Conservation (phyloP, 2,113 vertebrate genomes). For the Channa argus region DNA sequence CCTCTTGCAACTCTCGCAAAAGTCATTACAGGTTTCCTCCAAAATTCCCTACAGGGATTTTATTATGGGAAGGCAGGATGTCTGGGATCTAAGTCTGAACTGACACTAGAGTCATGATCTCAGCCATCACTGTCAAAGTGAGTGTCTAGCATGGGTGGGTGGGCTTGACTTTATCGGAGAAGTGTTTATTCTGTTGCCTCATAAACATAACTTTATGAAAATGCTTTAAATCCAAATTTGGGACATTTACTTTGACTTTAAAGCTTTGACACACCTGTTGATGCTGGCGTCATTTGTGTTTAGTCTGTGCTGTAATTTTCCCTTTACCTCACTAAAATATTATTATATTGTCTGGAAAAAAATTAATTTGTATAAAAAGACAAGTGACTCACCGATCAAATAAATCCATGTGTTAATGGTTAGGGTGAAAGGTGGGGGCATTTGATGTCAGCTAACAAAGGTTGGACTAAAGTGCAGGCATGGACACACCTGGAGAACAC, state of each 20-base stretch:
- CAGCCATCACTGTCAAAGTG: background rate
- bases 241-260: background rate
- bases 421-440: no score
- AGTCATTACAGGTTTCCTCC: background rate
- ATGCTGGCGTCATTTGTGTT: background rate
- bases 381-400: slow-evolving; percentile 8
- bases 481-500: no score
- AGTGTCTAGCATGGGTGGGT: background rate
- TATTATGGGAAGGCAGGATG: background rate
- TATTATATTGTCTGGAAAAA: background rate
- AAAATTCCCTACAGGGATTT: background rate
- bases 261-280: background rate
- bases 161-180: background rate
- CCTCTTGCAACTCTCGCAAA: no score
- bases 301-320: background rate
- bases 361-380: background rate
- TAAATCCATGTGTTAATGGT: slow-evolving; percentile 1
- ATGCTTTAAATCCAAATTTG: background rate
- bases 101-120: slow-evolving; percentile 5
- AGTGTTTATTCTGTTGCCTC: slow-evolving; percentile 2
- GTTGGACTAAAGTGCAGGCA: background rate
- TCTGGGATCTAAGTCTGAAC: slow-evolving; percentile 21
- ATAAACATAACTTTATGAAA: background rate
- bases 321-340: background rate
- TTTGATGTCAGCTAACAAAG: background rate